These are phyloP conservation scores for Nansenia antarctica DNA, from an alignment of 2,113 vertebrate species.

Conservation along the genomic window DNA sequence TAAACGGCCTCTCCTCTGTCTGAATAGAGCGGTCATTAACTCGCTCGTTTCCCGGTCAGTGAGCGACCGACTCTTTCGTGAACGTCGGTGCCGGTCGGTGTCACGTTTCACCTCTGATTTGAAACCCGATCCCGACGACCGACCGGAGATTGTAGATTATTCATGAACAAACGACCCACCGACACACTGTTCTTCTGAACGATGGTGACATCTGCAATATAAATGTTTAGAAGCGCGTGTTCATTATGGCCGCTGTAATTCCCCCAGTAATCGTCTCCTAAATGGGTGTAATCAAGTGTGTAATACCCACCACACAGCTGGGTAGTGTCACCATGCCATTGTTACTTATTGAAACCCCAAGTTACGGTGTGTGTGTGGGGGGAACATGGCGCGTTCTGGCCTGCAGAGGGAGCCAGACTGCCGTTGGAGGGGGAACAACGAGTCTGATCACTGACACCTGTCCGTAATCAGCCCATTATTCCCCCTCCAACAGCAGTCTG, in stretches of 20 bases:
- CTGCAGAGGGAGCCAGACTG: too few species aligned
- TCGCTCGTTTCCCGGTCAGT: neutral
- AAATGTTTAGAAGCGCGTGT: conserved; percentile 48
- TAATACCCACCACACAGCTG: conserved; percentile 35
- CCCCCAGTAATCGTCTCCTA: conserved; percentile 53
- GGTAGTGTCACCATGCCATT: conserved; percentile 36
- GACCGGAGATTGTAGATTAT: conserved; percentile 57
- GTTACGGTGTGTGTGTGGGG: neutral
- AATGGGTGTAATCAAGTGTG: conserved; percentile 55
- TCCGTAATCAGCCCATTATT: too few species aligned
- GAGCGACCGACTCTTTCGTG: too few species aligned
- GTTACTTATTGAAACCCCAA: conserved; percentile 42
- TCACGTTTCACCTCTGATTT: conserved; percentile 50
- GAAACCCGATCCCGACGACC: conserved; percentile 41
- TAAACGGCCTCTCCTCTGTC: neutral
- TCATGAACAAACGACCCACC: neutral
- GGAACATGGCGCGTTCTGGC: too few species aligned
- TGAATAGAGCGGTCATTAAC: neutral
- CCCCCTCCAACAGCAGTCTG: too few species aligned
- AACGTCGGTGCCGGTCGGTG: neutral
- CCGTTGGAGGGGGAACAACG: too few species aligned
- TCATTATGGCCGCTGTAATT: conserved; percentile 59
- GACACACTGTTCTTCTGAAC: conserved; percentile 56
- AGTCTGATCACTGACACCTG: too few species aligned
- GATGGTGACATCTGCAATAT: conserved; percentile 41